phyloP scores from a whole-genome alignment of 2,888 invertebrate species.

The Horisme vitalbata region DNA sequence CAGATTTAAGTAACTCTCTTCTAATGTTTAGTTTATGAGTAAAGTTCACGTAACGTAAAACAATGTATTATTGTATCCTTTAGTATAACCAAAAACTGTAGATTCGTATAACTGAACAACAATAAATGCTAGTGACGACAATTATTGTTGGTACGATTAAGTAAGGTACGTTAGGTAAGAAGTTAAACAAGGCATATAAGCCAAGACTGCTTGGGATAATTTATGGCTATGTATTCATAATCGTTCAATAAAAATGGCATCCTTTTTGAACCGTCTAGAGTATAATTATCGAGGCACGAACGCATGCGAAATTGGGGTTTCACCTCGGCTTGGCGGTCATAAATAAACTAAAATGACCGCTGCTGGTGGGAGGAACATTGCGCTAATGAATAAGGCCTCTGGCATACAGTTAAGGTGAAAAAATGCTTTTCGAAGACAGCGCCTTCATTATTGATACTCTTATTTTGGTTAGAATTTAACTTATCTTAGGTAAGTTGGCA shows the following conservation, averaged over 20 bases:
- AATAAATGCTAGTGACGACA: not conserved
- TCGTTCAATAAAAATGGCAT: conserved; percentile 69
- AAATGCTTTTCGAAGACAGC: conserved; percentile 25
- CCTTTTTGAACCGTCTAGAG: conserved; percentile 72
- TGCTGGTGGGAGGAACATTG: conserved; percentile 72
- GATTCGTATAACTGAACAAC: too few relatives aligned
- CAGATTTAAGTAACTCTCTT: too few relatives aligned
- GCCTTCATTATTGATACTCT: conserved; percentile 8
- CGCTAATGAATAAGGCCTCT: conserved; percentile 72
- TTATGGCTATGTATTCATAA: conserved; percentile 46
- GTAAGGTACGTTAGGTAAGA: conserved; percentile 3
- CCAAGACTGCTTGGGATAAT: conserved; percentile 22
- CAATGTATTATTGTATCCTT: too few relatives aligned
- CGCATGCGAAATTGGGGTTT: conserved; percentile 82
- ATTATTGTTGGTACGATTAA: not conserved
- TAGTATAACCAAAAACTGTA: too few relatives aligned
- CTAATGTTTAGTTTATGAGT: too few relatives aligned
- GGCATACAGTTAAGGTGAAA: conserved; percentile 31
- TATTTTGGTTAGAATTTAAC: not conserved
- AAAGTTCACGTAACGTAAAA: too few relatives aligned
- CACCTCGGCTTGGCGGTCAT: conserved; percentile 74
- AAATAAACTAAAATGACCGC: conserved; percentile 79
- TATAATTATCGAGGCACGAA: conserved; percentile 78
- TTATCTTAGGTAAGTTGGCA: too few relatives aligned
- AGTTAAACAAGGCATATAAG: conserved; percentile 21